These are phyloP conservation scores for Philopedon plagiatum DNA, from an alignment of 2,888 invertebrate genomes.

Conservation along the genomic window DNA sequence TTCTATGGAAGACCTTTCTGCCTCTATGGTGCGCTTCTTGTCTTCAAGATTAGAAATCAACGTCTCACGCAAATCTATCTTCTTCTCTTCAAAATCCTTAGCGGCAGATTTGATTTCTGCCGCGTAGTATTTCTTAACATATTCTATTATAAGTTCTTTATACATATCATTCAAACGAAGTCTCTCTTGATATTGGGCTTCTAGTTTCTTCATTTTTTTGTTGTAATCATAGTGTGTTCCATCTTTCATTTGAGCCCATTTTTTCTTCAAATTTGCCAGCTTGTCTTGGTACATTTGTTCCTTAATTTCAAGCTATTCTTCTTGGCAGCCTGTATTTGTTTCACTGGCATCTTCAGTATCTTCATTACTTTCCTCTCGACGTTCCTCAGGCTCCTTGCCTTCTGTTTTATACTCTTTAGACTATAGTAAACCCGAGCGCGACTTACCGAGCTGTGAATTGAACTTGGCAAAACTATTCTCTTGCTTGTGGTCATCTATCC, in stretches of 20 bases:
- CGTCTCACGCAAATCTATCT: conserved; percentile 90
- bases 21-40: conserved; percentile 89
- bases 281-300: conserved; percentile 95
- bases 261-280: conserved; percentile 88
- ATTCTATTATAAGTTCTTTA: conserved; percentile 84
- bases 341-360: conserved; percentile 98
- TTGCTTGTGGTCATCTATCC: too few species aligned
- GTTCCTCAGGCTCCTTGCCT: conserved; percentile 77
- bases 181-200: conserved; percentile 86
- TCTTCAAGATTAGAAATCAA: conserved; percentile 93
- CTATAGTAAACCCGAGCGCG: too few species aligned
- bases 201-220: conserved; percentile 84
- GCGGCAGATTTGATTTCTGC: conserved; percentile 90
- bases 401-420: too few species aligned
- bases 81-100: conserved; percentile 96
- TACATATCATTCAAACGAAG: conserved; percentile 82
- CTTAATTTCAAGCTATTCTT: conserved; percentile 87
- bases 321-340: conserved; percentile 83
- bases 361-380: conserved; percentile 74
- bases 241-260: conserved; percentile 89
- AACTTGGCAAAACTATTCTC: too few species aligned
- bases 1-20: conserved; percentile 89
- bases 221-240: conserved; percentile 90
- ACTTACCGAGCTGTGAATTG: too few species aligned
- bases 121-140: conserved; percentile 89